These are phyloP conservation scores for Heliangelus exortis DNA, from an alignment of 2,797 vertebrate species.

Conservation along the genomic window DNA sequence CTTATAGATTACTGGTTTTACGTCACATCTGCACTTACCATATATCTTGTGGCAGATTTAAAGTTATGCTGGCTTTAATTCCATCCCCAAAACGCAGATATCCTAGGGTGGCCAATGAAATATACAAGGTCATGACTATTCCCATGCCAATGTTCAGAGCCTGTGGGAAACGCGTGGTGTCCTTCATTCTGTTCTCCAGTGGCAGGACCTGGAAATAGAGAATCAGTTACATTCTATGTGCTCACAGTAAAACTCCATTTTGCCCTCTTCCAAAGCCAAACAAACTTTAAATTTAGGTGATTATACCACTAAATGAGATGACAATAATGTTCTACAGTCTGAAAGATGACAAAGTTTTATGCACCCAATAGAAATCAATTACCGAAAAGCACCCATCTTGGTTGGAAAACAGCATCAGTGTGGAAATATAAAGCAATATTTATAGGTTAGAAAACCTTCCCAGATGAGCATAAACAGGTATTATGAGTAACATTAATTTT, in stretches of 20 bases:
- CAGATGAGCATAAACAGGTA: neutral
- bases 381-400: neutral
- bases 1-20: neutral
- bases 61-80: slow-evolving; percentile 89
- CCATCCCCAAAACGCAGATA: slow-evolving; percentile 86
- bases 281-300: neutral
- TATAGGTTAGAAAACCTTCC: neutral
- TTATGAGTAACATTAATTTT: neutral
- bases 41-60: slow-evolving; percentile 86
- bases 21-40: slow-evolving; percentile 77
- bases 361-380: rapidly evolving
- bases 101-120: slow-evolving; percentile 85
- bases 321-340: neutral
- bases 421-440: neutral
- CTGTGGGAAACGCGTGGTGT: slow-evolving; percentile 80
- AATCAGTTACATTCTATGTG: neutral
- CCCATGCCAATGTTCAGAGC: slow-evolving; percentile 87
- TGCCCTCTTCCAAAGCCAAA: neutral
- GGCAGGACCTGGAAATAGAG: slow-evolving; percentile 82
- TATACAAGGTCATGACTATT: slow-evolving; percentile 83
- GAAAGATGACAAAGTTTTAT: neutral
- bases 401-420: neutral
- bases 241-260: neutral
- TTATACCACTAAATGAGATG: neutral
- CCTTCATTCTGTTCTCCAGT: slow-evolving; percentile 89